These are phyloP conservation scores for Drosophila flavopinicola DNA, from an alignment of 2,888 invertebrate genomes.

Conservation along the genomic window DNA sequence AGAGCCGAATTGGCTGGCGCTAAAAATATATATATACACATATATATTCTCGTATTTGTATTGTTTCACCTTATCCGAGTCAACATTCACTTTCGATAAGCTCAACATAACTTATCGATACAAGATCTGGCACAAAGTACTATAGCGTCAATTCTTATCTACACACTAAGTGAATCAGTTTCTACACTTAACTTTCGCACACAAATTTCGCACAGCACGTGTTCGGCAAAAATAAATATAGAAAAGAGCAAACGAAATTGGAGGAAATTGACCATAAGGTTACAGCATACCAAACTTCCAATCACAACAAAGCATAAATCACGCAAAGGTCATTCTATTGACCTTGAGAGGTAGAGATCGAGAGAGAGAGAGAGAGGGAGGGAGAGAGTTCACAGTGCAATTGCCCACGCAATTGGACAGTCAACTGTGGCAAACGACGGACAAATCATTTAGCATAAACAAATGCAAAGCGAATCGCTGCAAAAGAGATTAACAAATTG, in stretches of 20 bases:
- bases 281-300: conserved; percentile 13
- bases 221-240: conserved; percentile 7
- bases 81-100: conserved; percentile 38
- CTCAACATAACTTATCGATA: conserved; percentile 21
- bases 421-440: conserved; percentile 3
- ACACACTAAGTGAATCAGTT: conserved; percentile 4
- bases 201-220: conserved; percentile 23
- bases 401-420: conserved; percentile 2
- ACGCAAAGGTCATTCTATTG: conserved; percentile 48
- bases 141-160: conserved; percentile 16
- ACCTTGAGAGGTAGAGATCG: conserved; percentile 39
- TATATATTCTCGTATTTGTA: too few relatives aligned
- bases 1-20: background rate
- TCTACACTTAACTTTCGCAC: background rate
- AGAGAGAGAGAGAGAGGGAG: conserved; percentile 8
- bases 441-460: conserved; percentile 41
- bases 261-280: conserved; percentile 1
- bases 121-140: conserved; percentile 13
- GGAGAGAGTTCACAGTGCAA: conserved; percentile 36
- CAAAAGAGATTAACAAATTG: conserved; percentile 65
- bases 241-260: background rate
- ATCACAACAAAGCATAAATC: conserved; percentile 49
- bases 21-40: too few relatives aligned
- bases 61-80: conserved; percentile 30
- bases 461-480: conserved; percentile 37